Percentiles rank a stretch among this genome's conserved stretches.
Conservation (phyloP, 2,888 invertebrate species). For the Periphyllus acericola region DNA sequence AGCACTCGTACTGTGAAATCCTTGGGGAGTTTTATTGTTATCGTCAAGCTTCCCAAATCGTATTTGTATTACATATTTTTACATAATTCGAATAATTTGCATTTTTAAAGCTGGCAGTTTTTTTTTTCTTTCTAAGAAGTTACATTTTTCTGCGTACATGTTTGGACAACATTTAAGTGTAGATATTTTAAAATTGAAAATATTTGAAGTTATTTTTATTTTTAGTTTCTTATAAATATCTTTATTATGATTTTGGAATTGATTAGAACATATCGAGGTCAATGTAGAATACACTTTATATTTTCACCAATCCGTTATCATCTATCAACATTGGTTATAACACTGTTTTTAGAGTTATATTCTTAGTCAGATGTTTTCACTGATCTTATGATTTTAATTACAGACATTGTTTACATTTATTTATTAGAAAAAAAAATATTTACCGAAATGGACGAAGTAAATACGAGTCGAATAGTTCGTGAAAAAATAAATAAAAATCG, state of each 20-base stretch:
- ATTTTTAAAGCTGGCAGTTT: neutral
- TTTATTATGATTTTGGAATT: neutral
- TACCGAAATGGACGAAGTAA: no score
- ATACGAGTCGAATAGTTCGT: no score
- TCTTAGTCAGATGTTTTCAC: no score
- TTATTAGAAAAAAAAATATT: no score
- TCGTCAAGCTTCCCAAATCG: conserved; percentile 28
- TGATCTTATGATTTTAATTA: no score
- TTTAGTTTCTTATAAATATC: neutral
- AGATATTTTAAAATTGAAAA: neutral
- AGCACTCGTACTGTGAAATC: conserved; percentile 8
- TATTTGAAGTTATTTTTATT: neutral
- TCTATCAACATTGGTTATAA: no score
- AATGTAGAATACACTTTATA: no score
- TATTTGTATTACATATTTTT: conserved; percentile 52
- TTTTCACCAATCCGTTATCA: no score
- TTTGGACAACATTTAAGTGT: conserved; percentile 6
- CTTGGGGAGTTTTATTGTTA: conserved; percentile 34
- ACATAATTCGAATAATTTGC: conserved; percentile 51
- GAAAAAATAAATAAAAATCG: no score
- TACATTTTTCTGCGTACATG: neutral
- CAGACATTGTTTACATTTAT: no score
- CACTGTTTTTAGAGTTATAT: no score
- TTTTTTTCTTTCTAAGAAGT: neutral
- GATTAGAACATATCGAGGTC: neutral